Evolutionary conservation across 1,140 invertebrate genomes (phyloP), one percentile per base, ranked within the genome.

Genomic region (Kradibia gibbosae): DNA sequence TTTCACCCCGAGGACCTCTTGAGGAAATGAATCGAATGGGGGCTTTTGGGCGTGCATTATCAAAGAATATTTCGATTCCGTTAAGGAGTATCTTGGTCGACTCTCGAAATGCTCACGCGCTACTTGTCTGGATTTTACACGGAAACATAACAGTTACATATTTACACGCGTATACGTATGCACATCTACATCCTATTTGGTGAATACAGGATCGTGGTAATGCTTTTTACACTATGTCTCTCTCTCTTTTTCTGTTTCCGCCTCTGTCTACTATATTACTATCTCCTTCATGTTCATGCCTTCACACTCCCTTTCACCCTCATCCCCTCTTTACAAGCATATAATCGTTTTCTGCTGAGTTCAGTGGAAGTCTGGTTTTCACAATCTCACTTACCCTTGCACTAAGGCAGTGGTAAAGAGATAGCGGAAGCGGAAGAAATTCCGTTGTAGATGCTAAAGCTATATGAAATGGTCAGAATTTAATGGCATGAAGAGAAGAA

Each of bases 271-370:
- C 25, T 25, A n/a, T 28, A 25, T 31, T 28, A 10, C 3, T 28
- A 17, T 62, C 28, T 62, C 15, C 15, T 28, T 62, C 60, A 31
- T 1, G 3, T 28, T 28, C 60, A n/a, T 31, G 17, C 60, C 28
- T 31, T 70, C 65, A 42, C 65, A 42, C 65, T 42, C 22, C 42
- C 70, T 22, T n/a, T 48, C 42, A 11, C n/a, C 34, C 28, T 65
- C 28, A 10, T 8, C 34, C 10, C 0, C 36, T 39, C 34, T 67
- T 39, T 20, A n/a, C n/a, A 55, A 25, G 45, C 77, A 28, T 71
- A 57, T 78, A 78, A 78, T 78, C 65, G 77, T 70, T 71, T 71
- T 71, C 65, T 50, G 48, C 76, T 39, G 25, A 72, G 45, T 28
- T 31, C 25, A 25, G 25, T 36, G 13, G 8, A 25, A 71, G 42